Evolutionary conservation across 1,140 invertebrate genomes (phyloP).

Genomic region (Drosophila ercepeae): DNA sequence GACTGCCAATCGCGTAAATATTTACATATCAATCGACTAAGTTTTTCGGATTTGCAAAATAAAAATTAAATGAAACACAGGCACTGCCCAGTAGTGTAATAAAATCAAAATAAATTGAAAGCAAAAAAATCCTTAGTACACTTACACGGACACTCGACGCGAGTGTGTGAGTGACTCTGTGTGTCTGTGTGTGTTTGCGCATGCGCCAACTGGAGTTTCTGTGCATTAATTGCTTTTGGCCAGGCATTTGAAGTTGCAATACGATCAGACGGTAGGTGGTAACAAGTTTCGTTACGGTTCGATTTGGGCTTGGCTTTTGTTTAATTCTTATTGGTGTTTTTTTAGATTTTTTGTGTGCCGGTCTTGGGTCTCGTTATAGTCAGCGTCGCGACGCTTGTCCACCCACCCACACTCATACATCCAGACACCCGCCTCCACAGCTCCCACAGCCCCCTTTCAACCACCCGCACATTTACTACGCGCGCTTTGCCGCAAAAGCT

Average conservation of each 20-base stretch:
- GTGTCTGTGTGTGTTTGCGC: conserved; percentile 61
- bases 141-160: conserved; percentile 21
- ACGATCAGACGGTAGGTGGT: conserved; percentile 39
- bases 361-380: background rate
- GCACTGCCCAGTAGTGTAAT: conserved; percentile 46
- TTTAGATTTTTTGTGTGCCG: background rate
- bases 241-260: conserved; percentile 11
- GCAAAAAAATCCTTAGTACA: conserved; percentile 72
- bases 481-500: conserved; percentile 73
- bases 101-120: conserved; percentile 76
- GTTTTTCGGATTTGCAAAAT: conserved; percentile 5
- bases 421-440: background rate
- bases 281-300: conserved; percentile 12
- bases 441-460: conserved; percentile 3
- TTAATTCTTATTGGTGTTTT: background rate
- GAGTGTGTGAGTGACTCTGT: conserved; percentile 24
- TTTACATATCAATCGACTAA: conserved; percentile 18
- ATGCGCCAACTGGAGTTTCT: conserved; percentile 61
- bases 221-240: conserved; percentile 59
- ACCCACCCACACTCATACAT: background rate
- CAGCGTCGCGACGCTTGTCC: background rate
- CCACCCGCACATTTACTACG: conserved; percentile 79
- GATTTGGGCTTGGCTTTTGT: conserved; percentile 1
- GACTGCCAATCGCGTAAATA: conserved; percentile 9
- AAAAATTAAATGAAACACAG: conserved; percentile 14